Base-by-base conservation (phyloP, 2,797 vertebrate species). In the Cetoscarus ocellatus region DNA sequence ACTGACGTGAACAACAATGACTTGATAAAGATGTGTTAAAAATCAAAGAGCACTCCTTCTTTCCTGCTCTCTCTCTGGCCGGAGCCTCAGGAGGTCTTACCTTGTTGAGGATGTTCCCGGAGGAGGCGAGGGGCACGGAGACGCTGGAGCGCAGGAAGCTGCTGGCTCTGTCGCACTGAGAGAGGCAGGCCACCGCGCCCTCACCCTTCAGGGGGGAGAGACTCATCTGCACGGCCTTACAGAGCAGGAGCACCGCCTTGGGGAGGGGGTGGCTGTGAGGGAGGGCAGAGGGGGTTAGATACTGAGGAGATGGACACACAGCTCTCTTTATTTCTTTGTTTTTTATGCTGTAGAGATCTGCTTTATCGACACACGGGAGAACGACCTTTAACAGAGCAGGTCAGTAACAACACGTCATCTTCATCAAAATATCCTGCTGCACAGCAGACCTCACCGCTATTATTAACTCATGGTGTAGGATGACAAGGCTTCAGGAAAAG, bases 91-190 rank as follows among this genome's bases (percentile, higher is more conserved):
- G 2, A 39, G 27, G 27, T 27, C 9, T 39, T 94, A 98, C 97
- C 50, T 95, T 97, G 92, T 93, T 96, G 53, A 99, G 95, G 89
- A 94, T 83, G 27, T 94, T 91, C 36, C 89, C 90, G 47, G 95
- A 94, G 68, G 95, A 95, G 54, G 93, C 90, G 73, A 97, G 94
- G 0, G 93, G 90, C 40, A 94, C 75, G 0, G 96, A 95, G 82
- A 98, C 92, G 90, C 97, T 97, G 88, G 93, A 93, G 93, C 96
- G 95, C 64, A 99, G 92, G 80, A 95, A 96, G 72, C 94, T 85
- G 67, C 97, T 98, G 92, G 97, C 96, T 84, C 96, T 91, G 89
- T 99, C 96, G 0, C 96, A 98, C 77, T 96, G 94, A 59, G 93
- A 86, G 84, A 98, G 94, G 53, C 96, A 95, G 82, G 84, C 91